Evolutionary conservation across 92 coral and sea anemone species (phyloP), one percentile per base, ranked within the genome.

Genomic region (Palythoa grandis): DNA sequence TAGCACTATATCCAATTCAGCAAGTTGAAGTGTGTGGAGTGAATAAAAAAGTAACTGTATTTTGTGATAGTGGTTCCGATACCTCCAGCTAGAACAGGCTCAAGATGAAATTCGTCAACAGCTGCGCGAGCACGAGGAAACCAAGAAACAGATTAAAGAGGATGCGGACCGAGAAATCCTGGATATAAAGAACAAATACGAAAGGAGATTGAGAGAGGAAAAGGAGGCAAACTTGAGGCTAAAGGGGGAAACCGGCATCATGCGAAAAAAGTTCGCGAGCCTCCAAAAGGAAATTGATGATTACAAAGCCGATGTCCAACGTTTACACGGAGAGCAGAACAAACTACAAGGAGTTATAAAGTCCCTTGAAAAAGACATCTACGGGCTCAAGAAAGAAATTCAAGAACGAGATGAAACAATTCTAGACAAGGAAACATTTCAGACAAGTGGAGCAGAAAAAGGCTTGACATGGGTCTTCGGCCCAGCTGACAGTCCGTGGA

Each of bases 381-480:
- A 95, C 79, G 99, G 99, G 15, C 89, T 97, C 78, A 95, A 97
- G 97, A 97, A 97, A 76, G 99, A 97, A 79, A 97, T 97, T 80
- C 99, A 97, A 73, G 99, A 97, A 87, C 89, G 99, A 79, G 99
- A 97, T 86, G 99, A 97, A 82, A 97, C 99, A 60, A 97, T 97
- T 53, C 99, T 95, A 75, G 99, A 97, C 86, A 97, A 97, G 98
- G 98, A 80, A 43, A 7, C 39, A 1, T n/a, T 92, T 57, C 92
- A 85, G 12, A 86, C 72, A 76, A 72, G 70, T 52, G 86, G 87
- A 57, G 87, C 72, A 2, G 76, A 88, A 86, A 91, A n/a, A n/a
- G n/a, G n/a, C n/a, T n/a, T n/a, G n/a, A n/a, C n/a, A n/a, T n/a
- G n/a, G n/a, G n/a, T n/a, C n/a, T n/a, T n/a, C n/a, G n/a, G n/a